A percentile compares a stretch with the other conserved stretches of the same genome.
Evolutionary conservation across 2,797 vertebrate species (phyloP).

Genomic region (Enoplosus armatus): DNA sequence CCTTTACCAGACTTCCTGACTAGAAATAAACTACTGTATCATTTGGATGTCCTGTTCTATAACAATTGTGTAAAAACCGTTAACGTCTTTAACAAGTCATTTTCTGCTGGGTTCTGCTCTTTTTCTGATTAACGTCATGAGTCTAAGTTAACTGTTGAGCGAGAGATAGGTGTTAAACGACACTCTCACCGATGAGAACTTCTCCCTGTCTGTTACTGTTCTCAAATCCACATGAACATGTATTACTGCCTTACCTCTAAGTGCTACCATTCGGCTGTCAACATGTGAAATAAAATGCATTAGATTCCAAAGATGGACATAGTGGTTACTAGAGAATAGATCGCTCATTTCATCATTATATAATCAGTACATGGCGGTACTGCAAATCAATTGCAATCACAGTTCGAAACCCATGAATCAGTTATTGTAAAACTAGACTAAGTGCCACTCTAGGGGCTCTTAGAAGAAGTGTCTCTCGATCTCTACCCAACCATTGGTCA

Average conservation of each 20-base stretch:
- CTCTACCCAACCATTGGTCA: background rate
- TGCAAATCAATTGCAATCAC: constrained; percentile 5
- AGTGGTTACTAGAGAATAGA: background rate
- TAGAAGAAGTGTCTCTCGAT: background rate
- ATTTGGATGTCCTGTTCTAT: background rate
- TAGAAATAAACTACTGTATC: too few species aligned
- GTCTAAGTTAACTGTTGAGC: background rate
- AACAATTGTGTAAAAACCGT: background rate
- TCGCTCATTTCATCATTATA: background rate
- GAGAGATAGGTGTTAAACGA: background rate
- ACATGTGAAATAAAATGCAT: background rate
- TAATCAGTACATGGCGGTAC: background rate
- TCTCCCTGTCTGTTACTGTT: background rate
- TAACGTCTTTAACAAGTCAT: background rate
- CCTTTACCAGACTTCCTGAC: background rate
- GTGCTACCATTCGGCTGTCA: background rate
- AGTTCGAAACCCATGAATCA: background rate
- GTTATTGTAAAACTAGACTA: constrained; percentile 6
- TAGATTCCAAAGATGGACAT: background rate
- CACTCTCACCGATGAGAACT: background rate
- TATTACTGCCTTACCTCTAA: background rate
- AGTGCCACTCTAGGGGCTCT: background rate
- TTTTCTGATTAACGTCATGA: background rate
- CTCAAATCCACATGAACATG: background rate
- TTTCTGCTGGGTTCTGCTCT: background rate